Conservation (phyloP, 2,888 invertebrate species). For the Ophion costatus region DNA sequence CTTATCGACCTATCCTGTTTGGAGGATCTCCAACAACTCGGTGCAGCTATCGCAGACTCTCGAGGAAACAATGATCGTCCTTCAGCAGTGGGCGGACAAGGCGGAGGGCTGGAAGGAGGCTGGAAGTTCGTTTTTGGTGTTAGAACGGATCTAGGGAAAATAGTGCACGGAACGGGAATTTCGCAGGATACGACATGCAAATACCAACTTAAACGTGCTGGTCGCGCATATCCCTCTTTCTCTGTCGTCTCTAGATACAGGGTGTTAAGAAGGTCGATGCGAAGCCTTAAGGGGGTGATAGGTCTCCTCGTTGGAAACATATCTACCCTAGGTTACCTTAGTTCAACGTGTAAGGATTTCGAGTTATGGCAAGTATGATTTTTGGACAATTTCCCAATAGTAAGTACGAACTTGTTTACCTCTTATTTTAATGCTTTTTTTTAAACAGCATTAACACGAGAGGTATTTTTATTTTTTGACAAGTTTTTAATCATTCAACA, state of each 20-base stretch:
- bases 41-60: constrained; percentile 28
- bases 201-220: constrained; percentile 44
- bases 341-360: no score
- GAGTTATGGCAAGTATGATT: no score
- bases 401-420: no score
- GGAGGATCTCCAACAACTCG: constrained; percentile 28
- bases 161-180: constrained; percentile 39
- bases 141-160: constrained; percentile 11
- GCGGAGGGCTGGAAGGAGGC: neutral
- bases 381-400: no score
- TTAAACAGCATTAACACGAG: no score
- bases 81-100: neutral
- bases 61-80: constrained; percentile 43
- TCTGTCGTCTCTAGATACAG: neutral
- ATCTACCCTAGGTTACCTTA: no score
- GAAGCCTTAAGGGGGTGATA: no score
- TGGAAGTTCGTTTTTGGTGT: constrained; percentile 47
- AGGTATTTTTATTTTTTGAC: no score
- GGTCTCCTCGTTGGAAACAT: no score
- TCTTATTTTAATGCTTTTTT: no score
- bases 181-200: constrained; percentile 54
- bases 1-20: constrained; percentile 18
- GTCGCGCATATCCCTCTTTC: neutral
- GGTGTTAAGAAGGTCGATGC: no score
- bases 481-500: no score